These are phyloP conservation scores for Megalonaias nervosa DNA, from an alignment of 1,140 invertebrate species.

Conservation along the genomic window DNA sequence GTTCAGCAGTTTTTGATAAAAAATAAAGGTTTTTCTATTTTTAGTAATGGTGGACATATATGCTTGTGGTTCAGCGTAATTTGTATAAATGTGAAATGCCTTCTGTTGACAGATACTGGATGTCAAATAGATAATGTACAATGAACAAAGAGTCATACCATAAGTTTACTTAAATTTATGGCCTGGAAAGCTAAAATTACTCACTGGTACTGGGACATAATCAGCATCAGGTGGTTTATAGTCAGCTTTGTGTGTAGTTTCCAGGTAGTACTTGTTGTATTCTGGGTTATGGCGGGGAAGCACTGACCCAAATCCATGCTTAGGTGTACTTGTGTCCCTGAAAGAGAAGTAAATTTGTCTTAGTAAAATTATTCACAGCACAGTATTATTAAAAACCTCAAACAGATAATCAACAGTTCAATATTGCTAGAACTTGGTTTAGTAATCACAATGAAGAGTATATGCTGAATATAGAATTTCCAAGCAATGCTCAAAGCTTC, in stretches of 20 bases:
- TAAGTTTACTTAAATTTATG: background rate
- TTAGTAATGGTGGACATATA: background rate
- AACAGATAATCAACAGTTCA: background rate
- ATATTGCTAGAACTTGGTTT: background rate
- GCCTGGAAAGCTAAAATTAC: constrained; percentile 2
- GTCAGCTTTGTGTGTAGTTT: constrained; percentile 65
- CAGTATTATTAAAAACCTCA: too few species aligned
- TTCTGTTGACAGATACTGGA: background rate
- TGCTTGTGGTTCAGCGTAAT: too few species aligned
- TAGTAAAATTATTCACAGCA: too few species aligned
- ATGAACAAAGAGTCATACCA: background rate
- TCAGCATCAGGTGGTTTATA: constrained; percentile 61
- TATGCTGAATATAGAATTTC: background rate
- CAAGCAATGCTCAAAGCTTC: background rate
- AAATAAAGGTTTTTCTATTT: background rate
- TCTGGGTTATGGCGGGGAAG: constrained; percentile 65
- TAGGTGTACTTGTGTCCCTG: constrained; percentile 61
- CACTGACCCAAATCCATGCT: constrained; percentile 57
- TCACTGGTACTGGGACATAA: constrained; percentile 54
- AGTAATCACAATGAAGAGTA: background rate
- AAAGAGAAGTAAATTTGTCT: constrained; percentile 13
- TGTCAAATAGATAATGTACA: background rate
- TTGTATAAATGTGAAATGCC: background rate
- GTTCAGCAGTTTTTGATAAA: too few species aligned
- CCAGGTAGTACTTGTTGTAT: constrained; percentile 62